phyloP scores from a whole-genome alignment of 2,888 invertebrate genomes.

The Ophraella communa region DNA sequence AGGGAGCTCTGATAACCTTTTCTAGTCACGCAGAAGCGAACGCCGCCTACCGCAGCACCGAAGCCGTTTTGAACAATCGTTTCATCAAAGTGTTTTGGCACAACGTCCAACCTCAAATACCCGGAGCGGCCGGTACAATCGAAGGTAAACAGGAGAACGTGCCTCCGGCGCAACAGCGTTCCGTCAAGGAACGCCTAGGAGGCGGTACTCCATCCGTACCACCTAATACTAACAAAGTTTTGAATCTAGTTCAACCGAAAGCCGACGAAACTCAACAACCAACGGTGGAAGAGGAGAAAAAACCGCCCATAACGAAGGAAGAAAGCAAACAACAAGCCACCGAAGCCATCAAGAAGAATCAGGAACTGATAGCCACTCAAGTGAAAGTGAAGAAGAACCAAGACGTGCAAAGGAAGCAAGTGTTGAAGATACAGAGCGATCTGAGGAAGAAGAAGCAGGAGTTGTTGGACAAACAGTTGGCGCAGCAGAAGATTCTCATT shows the following conservation, averaged over 20 bases:
- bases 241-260: constrained; percentile 60
- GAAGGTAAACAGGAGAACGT: constrained; percentile 70
- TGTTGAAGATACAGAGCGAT: constrained; percentile 78
- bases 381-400: constrained; percentile 76
- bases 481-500: constrained; percentile 84
- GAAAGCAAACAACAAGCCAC: constrained; percentile 55
- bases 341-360: constrained; percentile 64
- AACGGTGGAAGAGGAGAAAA: constrained; percentile 53
- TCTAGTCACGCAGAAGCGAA: constrained; percentile 86
- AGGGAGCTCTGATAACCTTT: constrained; percentile 93
- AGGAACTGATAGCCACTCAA: constrained; percentile 67
- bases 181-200: constrained; percentile 64
- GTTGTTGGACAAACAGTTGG: constrained; percentile 86
- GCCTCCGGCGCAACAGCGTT: constrained; percentile 49
- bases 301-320: constrained; percentile 47
- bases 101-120: constrained; percentile 38
- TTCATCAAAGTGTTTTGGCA: constrained; percentile 99
- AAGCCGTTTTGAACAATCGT: constrained; percentile 96
- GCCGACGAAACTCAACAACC: constrained; percentile 45
- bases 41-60: constrained; percentile 93
- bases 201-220: constrained; percentile 48
- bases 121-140: background rate
- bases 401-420: constrained; percentile 77
- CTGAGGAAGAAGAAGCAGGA: constrained; percentile 85
- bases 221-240: constrained; percentile 58